phyloP scores from a whole-genome alignment of 1,140 invertebrate species.

The Pseudoatta argentina region DNA sequence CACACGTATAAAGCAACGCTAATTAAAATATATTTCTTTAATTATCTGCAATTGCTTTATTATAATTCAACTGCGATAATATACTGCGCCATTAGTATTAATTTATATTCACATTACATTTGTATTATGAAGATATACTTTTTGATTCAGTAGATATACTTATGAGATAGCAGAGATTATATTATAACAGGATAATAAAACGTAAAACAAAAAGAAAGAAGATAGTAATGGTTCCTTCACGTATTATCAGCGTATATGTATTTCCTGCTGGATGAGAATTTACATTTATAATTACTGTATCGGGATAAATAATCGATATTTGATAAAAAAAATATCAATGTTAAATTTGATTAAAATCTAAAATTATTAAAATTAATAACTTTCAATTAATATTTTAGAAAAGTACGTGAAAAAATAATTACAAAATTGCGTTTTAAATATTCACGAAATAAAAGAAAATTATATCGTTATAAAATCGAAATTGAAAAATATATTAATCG shows the following conservation, averaged over 20 bases:
- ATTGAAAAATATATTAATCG: slow-evolving; percentile 15
- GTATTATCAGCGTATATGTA: slow-evolving; percentile 11
- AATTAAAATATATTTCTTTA: slow-evolving; percentile 67
- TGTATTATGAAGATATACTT: slow-evolving; percentile 26
- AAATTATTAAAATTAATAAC: not conserved
- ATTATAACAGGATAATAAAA: slow-evolving; percentile 4
- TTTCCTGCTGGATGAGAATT: not conserved
- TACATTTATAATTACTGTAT: not conserved
- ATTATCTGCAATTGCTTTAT: slow-evolving; percentile 69
- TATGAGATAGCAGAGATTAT: slow-evolving; percentile 17
- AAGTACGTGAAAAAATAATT: not conserved
- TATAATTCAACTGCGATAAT: slow-evolving; percentile 58
- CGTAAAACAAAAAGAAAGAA: not conserved
- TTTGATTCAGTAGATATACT: not conserved
- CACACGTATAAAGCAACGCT: slow-evolving; percentile 3
- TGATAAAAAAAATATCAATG: not conserved
- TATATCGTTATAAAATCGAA: not conserved
- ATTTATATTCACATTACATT: slow-evolving; percentile 59
- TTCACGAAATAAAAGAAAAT: not conserved
- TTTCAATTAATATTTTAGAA: not conserved
- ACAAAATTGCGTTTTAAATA: not conserved
- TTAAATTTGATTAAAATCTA: not conserved
- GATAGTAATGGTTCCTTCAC: not conserved
- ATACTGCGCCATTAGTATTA: slow-evolving; percentile 60
- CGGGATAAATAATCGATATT: not conserved